Conservation (phyloP, 1,140 invertebrate genomes). For the Hyphantria cunea region DNA sequence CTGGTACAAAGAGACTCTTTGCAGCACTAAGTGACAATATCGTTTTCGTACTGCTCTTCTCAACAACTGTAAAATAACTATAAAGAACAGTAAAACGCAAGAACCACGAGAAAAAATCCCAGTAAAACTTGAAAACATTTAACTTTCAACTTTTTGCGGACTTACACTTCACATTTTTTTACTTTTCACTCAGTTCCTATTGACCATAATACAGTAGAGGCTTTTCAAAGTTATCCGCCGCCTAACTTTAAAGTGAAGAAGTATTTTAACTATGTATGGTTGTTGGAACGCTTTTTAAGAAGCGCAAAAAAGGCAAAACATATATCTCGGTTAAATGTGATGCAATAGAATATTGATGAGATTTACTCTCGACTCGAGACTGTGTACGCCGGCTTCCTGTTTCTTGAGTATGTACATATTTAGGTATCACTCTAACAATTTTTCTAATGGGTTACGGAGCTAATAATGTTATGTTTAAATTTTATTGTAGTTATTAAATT, state of each 20-base stretch:
- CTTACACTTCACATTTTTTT: slow-evolving; percentile 47
- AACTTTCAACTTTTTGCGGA: slow-evolving; percentile 55
- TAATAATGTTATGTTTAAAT: background rate
- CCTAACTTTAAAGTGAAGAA: slow-evolving; percentile 48
- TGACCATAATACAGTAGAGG: slow-evolving; percentile 58
- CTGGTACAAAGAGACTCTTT: slow-evolving; percentile 10
- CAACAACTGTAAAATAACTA: slow-evolving; percentile 34
- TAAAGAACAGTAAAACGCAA: slow-evolving; percentile 32
- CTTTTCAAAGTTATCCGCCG: slow-evolving; percentile 42
- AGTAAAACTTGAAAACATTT: slow-evolving; percentile 55
- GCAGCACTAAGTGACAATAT: slow-evolving; percentile 21
- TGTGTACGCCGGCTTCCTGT: background rate
- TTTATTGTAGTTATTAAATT: background rate
- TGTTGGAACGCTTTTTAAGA: slow-evolving; percentile 36
- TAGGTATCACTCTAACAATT: slow-evolving; percentile 12
- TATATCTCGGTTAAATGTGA: slow-evolving; percentile 23
- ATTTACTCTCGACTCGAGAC: slow-evolving; percentile 12
- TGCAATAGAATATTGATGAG: slow-evolving; percentile 28
- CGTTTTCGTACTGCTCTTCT: slow-evolving; percentile 33
- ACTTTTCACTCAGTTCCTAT: slow-evolving; percentile 50
- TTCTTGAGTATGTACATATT: slow-evolving; percentile 27
- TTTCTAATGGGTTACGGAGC: slow-evolving; percentile 12
- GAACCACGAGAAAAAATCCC: slow-evolving; percentile 43
- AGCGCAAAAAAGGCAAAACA: slow-evolving; percentile 25
- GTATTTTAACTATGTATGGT: slow-evolving; percentile 62